Percentiles rank a stretch among this genome's conserved stretches.
Evolutionary conservation across 2,888 invertebrate genomes (phyloP).

Genomic region (Ditula angustiorana): DNA sequence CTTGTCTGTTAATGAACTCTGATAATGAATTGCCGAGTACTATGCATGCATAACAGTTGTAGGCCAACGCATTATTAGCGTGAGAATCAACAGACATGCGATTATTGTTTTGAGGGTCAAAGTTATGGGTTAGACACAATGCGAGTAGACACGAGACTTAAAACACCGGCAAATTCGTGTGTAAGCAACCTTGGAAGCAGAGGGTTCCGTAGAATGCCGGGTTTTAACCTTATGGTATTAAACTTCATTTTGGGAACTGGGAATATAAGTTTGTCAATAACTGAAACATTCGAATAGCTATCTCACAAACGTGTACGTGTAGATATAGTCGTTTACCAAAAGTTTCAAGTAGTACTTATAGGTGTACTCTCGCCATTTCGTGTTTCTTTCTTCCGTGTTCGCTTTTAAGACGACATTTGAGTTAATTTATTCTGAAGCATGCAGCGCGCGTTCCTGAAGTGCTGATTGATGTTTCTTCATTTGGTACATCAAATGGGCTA

Average conservation of each 20-base stretch:
- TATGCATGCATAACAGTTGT: slow-evolving; percentile 49
- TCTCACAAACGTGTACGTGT: no score
- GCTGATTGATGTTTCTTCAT: neutral
- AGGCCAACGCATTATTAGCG: slow-evolving; percentile 55
- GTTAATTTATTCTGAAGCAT: slow-evolving; percentile 6
- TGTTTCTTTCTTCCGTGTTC: neutral
- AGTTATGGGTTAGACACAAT: slow-evolving; percentile 18
- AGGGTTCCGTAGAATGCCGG: no score
- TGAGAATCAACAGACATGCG: slow-evolving; percentile 70
- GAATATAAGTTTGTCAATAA: no score
- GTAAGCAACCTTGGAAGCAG: no score
- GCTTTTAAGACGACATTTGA: neutral
- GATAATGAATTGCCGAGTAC: slow-evolving; percentile 57
- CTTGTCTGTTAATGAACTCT: slow-evolving; percentile 54
- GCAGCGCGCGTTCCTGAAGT: neutral
- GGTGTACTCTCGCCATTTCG: neutral
- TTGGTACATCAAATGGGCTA: slow-evolving; percentile 27
- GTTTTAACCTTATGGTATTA: no score
- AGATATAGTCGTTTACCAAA: no score
- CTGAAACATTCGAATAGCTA: no score
- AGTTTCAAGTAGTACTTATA: neutral
- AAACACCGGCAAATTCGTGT: neutral
- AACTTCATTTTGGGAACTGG: no score
- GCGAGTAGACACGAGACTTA: neutral
- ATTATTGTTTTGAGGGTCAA: slow-evolving; percentile 73